phyloP scores from a whole-genome alignment of 2,888 invertebrate genomes.

The Drosophila kuntzei region DNA sequence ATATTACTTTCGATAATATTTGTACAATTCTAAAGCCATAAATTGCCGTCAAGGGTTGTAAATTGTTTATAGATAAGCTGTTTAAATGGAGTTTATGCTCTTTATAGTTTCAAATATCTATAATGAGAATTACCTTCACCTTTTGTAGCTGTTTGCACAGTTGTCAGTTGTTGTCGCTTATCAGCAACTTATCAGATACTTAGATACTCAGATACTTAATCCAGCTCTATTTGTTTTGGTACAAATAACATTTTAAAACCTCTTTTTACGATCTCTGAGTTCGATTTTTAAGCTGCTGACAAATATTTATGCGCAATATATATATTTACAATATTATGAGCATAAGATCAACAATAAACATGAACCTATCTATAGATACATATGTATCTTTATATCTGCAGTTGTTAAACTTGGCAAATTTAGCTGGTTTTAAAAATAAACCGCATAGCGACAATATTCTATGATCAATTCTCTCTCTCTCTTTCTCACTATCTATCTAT shows the following conservation, averaged over 20 bases:
- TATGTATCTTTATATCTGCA: slow-evolving; percentile 12
- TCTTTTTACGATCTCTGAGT: neutral
- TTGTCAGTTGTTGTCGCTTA: slow-evolving; percentile 3
- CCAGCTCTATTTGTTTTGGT: slow-evolving; percentile 1
- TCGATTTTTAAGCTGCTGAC: slow-evolving; percentile 1
- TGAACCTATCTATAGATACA: slow-evolving; percentile 12
- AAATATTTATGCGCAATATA: slow-evolving; percentile 37
- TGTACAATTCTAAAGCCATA: neutral
- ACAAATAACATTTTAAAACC: neutral
- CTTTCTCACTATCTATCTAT: neutral
- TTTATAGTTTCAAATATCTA: neutral
- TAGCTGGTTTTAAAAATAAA: slow-evolving; percentile 54
- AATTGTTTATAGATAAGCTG: slow-evolving; percentile 1
- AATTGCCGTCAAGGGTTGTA: neutral
- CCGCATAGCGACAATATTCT: slow-evolving; percentile 51
- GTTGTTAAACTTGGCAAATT: slow-evolving; percentile 21
- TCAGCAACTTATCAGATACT: neutral
- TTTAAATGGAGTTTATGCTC: neutral
- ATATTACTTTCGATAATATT: neutral
- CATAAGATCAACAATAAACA: slow-evolving; percentile 35
- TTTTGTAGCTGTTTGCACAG: slow-evolving; percentile 3
- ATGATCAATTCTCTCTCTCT: slow-evolving; percentile 36
- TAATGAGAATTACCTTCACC: slow-evolving; percentile 4
- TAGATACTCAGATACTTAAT: slow-evolving; percentile 23
- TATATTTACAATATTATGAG: slow-evolving; percentile 27